These are phyloP conservation scores for Dryas iulia DNA, from an alignment of 1,140 invertebrate species.

Conservation along the genomic window DNA sequence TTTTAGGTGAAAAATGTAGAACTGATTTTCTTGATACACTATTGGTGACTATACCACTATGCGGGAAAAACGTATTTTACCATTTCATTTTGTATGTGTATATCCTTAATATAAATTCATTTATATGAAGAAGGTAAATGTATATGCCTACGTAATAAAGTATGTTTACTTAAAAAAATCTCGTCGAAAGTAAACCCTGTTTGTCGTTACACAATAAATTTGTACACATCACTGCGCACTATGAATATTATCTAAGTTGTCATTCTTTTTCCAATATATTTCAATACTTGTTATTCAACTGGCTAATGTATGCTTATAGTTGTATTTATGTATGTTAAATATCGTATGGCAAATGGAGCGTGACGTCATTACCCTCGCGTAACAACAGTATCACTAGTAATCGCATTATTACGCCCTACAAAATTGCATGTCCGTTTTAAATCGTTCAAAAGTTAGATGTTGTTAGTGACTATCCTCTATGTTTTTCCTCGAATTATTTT, in stretches of 20 bases:
- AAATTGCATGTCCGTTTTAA: constrained; percentile 1
- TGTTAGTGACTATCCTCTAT: not conserved
- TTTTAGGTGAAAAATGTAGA: too few relatives aligned
- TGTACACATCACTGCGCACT: not conserved
- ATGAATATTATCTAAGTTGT: constrained; percentile 6
- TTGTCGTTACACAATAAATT: not conserved
- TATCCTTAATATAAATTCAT: not conserved
- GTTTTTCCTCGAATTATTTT: too few relatives aligned
- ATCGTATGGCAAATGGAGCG: constrained; percentile 35
- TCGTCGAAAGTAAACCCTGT: not conserved
- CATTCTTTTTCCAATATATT: constrained; percentile 13
- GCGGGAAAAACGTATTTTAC: too few relatives aligned
- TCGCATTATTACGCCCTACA: constrained; percentile 30
- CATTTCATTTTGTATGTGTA: not conserved
- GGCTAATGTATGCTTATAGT: not conserved
- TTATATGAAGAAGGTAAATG: not conserved
- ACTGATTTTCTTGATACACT: too few relatives aligned
- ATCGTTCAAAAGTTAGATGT: not conserved
- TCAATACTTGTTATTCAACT: constrained; percentile 7
- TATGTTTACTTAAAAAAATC: not conserved
- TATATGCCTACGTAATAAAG: not conserved
- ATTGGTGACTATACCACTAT: too few relatives aligned
- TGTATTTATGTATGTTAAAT: constrained; percentile 27
- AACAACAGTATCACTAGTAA: constrained; percentile 31
- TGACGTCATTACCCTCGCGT: constrained; percentile 32